Conservation (phyloP, 2,797 vertebrate genomes). For the Ara ararauna region DNA sequence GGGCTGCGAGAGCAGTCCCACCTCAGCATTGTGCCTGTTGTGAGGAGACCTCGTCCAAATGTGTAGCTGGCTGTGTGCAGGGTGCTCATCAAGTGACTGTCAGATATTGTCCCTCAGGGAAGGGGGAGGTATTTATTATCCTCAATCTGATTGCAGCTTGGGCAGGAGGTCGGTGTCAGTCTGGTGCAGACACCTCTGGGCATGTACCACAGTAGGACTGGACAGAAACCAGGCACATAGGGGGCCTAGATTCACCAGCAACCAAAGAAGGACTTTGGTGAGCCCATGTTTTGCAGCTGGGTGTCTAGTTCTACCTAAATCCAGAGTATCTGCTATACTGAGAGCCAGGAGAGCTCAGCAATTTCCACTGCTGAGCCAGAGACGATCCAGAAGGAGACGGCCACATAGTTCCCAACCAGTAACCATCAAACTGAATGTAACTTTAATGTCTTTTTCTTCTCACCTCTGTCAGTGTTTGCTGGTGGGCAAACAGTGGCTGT, state of each 20-base stretch:
- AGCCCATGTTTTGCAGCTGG: background rate
- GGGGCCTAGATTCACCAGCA: background rate
- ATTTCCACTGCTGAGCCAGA: background rate
- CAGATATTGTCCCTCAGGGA: background rate
- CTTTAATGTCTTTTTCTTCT: background rate
- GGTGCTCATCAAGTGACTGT: background rate
- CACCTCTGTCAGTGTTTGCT: background rate
- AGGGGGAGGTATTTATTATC: background rate
- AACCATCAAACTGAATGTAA: background rate
- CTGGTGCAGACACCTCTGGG: background rate
- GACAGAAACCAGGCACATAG: fast-evolving
- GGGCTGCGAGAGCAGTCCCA: background rate
- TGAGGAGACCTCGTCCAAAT: background rate
- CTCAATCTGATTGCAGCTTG: background rate
- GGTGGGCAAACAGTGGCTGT: background rate
- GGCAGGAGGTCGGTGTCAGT: background rate
- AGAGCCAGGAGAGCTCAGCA: background rate
- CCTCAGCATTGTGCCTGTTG: background rate
- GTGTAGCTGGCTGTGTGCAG: background rate
- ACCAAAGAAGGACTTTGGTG: background rate
- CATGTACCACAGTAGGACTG: background rate
- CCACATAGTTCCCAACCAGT: background rate
- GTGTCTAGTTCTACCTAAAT: background rate
- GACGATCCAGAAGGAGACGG: background rate
- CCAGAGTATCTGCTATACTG: background rate